Conservation (phyloP, 2,797 vertebrate genomes). For the Capromys pilorides region DNA sequence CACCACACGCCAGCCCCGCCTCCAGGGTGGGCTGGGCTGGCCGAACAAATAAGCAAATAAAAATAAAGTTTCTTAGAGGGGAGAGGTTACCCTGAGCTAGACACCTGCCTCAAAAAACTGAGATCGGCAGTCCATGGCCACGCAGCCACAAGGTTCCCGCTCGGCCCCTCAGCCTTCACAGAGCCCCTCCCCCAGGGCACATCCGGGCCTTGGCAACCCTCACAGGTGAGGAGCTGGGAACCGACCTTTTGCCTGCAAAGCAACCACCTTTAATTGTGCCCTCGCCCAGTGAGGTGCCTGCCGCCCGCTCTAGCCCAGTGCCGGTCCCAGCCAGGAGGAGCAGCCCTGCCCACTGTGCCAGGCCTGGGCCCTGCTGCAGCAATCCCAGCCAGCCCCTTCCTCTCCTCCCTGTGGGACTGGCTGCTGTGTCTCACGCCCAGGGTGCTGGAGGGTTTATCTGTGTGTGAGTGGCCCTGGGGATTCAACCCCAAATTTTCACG, state of each 20-base stretch:
- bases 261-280: not conserved
- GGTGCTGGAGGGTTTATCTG: not conserved
- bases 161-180: not conserved
- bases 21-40: not conserved
- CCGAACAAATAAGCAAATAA: too few relatives aligned
- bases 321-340: not conserved
- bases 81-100: not conserved
- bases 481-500: not conserved
- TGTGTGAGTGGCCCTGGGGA: not conserved
- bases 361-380: fast-evolving
- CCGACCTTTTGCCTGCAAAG: not conserved
- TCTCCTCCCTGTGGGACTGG: not conserved
- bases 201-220: not conserved
- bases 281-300: too few relatives aligned
- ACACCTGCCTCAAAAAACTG: not conserved
- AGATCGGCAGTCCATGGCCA: not conserved
- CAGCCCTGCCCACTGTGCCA: too few relatives aligned
- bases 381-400: not conserved
- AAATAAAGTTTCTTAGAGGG: not conserved
- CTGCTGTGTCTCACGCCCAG: too few relatives aligned
- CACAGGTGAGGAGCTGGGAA: not conserved
- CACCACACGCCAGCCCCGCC: too few relatives aligned
- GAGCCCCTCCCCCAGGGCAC: not conserved
- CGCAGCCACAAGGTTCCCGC: not conserved
- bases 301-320: not conserved